These are phyloP conservation scores for Hetaerina americana DNA, from an alignment of 1,140 invertebrate genomes.

Conservation along the genomic window DNA sequence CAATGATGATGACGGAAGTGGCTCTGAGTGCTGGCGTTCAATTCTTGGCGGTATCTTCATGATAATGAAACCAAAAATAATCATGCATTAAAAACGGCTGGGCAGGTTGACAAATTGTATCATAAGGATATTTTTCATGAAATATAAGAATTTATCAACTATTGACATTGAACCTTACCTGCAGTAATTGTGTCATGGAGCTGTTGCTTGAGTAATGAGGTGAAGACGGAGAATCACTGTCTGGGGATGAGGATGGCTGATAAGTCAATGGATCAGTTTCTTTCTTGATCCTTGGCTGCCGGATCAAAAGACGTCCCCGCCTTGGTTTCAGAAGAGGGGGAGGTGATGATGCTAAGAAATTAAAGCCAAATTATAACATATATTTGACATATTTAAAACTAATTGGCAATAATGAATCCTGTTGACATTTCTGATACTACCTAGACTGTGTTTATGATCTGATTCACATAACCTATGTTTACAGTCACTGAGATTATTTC, in stretches of 20 bases:
- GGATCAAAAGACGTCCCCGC: constrained; percentile 42
- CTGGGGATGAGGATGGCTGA: constrained; percentile 33
- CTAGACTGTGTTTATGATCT: too few species aligned
- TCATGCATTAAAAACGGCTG: too few species aligned
- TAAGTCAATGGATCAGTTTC: constrained; percentile 33
- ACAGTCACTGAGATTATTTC: too few species aligned
- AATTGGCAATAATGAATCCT: too few species aligned
- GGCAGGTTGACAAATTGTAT: too few species aligned
- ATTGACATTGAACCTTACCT: background rate
- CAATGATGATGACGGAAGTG: constrained; percentile 28
- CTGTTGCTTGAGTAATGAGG: constrained; percentile 1
- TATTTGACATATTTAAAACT: too few species aligned
- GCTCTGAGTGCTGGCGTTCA: constrained; percentile 43
- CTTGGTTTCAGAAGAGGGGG: constrained; percentile 22
- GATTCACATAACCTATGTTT: too few species aligned
- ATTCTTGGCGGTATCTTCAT: constrained; percentile 33
- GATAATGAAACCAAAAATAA: constrained; percentile 26
- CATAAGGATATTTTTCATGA: too few species aligned
- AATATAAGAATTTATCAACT: too few species aligned
- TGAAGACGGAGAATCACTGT: constrained; percentile 34
- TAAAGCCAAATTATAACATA: background rate
- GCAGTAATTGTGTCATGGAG: background rate
- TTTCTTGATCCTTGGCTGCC: constrained; percentile 50
- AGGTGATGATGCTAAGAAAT: background rate
- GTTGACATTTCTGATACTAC: too few species aligned